Base-by-base conservation (phyloP, 2,113 vertebrate genomes). In the Cheilinus undulatus region DNA sequence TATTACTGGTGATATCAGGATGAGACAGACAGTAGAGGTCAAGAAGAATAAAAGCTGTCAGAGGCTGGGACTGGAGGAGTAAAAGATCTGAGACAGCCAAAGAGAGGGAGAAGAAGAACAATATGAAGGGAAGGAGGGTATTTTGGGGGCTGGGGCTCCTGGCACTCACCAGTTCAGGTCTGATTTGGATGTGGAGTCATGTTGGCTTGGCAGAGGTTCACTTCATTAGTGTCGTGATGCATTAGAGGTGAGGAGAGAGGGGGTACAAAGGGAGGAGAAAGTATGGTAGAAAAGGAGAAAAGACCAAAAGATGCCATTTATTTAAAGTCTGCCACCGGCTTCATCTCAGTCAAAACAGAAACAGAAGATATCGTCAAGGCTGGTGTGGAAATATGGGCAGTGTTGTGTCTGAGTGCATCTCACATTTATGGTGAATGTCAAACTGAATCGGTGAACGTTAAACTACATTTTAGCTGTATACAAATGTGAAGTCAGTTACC, bases 151-250 rank as follows among this genome's bases (percentile, higher is more conserved):
- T 22, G 70, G 73, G 73, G 69, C 58, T 91, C 56, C 83, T 90
- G 83, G 67, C 77, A 86, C 80, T 78, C 49, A 54, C 38, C 60
- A 52, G 63, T 58, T 60, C 32, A 6, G 68, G 69, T 60, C 63
- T 82, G 72, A 88, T 88, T 87, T 83, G 78, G 84, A 76, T 64
- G 78, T 78, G 80, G 83, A 86, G 79, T 86, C 78, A 64, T 85
- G 88, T 77, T 78, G 87, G 83, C 73, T 86, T 91, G 85, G 90
- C 86, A 86, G 63, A 51, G 63, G 22, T 63, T 68, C 56, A 73
- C 80, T 84, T 90, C 83, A 86, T 90, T 92, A 90, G 71, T 80
- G 80, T 90, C 79, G 76, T 78, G 70, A 76, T 84, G 66, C 75
- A 81, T 86, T 88, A 78, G 80, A 82, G 19, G 24, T 68, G 79